Conservation (phyloP, 2,797 vertebrate genomes). For the Pipistrellus kuhlii region DNA sequence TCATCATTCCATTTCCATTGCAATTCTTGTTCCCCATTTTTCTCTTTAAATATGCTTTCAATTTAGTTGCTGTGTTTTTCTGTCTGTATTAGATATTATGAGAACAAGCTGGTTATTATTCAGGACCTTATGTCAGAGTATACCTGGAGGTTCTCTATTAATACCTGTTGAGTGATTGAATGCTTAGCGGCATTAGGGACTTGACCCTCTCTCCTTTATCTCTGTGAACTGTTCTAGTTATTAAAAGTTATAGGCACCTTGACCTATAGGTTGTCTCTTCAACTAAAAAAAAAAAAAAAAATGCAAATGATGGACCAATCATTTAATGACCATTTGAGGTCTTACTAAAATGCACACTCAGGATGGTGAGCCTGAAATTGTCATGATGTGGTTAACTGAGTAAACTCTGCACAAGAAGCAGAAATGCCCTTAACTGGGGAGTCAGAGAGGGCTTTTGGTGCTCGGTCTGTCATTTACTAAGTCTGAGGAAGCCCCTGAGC, state of each 20-base stretch:
- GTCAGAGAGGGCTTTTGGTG: background rate
- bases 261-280: conserved; percentile 6
- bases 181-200: background rate
- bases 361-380: background rate
- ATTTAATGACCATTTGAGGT: conserved; percentile 8
- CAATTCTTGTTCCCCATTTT: background rate
- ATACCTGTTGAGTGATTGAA: background rate
- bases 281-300: background rate
- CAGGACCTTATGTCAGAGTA: background rate
- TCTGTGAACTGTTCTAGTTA: background rate
- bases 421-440: background rate
- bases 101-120: background rate
- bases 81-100: background rate
- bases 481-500: background rate
- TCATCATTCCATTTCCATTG: background rate
- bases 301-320: background rate
- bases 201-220: background rate
- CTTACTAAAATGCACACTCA: background rate
- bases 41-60: background rate
- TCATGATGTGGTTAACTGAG: background rate
- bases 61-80: background rate
- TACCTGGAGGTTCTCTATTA: background rate
- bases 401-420: background rate
- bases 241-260: background rate
- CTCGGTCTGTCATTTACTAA: background rate